These are phyloP conservation scores for Pterocles gutturalis DNA, from an alignment of 2,113 vertebrate species.

Conservation along the genomic window DNA sequence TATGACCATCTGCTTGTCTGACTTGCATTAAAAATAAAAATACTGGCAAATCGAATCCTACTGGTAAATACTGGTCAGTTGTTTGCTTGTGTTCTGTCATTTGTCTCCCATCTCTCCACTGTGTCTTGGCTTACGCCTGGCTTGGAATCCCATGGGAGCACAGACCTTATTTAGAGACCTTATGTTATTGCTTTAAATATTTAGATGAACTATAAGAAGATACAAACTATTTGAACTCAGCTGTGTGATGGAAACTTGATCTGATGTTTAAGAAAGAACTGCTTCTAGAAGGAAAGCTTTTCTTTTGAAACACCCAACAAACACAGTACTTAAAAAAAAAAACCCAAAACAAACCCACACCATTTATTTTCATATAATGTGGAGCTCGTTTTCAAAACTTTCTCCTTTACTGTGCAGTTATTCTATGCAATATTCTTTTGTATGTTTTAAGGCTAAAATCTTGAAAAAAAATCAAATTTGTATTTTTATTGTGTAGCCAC, in stretches of 20 bases:
- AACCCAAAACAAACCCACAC: neutral
- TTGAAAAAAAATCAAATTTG: neutral
- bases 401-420: neutral
- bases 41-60: neutral
- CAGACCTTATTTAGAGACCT: neutral
- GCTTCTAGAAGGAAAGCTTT: neutral
- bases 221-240: neutral
- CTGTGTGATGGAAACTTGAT: neutral
- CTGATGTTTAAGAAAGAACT: neutral
- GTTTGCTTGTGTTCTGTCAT: neutral
- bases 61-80: neutral
- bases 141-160: accelerated
- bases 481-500: neutral
- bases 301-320: neutral
- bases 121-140: neutral
- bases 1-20: neutral
- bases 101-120: neutral
- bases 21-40: neutral
- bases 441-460: neutral
- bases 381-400: neutral
- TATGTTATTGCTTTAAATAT: neutral
- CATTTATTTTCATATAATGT: neutral
- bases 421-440: neutral
- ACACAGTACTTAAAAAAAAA: neutral
- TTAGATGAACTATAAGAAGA: neutral